Percentiles rank a stretch among this genome's conserved stretches.
Evolutionary conservation across 2,113 vertebrate genomes (phyloP).

Genomic region (Perccottus glenii): DNA sequence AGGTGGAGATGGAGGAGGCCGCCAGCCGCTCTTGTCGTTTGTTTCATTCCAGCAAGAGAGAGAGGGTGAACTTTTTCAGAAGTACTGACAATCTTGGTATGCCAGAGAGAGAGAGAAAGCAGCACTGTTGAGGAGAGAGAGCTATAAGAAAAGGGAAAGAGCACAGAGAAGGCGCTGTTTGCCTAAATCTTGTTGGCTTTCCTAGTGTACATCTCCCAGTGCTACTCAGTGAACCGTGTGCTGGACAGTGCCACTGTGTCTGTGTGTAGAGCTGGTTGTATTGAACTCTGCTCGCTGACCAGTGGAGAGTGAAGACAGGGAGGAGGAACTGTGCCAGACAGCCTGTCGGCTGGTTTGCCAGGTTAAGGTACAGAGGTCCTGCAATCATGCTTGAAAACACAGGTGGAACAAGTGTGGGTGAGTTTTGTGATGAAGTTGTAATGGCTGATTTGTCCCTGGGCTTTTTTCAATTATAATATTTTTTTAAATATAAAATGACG

Average conservation of each 20-base stretch:
- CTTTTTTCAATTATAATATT: background rate
- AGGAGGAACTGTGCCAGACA: conserved; percentile 45
- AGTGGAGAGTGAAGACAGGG: conserved; percentile 61
- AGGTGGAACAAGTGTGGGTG: conserved; percentile 71
- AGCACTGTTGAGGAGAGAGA: conserved; percentile 50
- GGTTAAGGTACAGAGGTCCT: conserved; percentile 43
- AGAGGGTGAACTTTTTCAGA: conserved; percentile 90
- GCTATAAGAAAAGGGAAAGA: conserved; percentile 54
- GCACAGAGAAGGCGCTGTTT: conserved; percentile 59
- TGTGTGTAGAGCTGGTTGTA: conserved; percentile 51
- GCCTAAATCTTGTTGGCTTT: conserved; percentile 63
- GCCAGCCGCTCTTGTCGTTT: conserved; percentile 99
- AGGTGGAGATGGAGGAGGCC: conserved; percentile 78
- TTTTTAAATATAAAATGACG: background rate
- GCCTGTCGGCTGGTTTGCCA: conserved; percentile 58
- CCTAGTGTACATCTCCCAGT: conserved; percentile 64
- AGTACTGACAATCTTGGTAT: conserved; percentile 92
- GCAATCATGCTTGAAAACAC: conserved; percentile 76
- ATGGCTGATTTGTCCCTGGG: background rate
- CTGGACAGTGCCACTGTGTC: conserved; percentile 65
- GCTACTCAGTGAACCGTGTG: conserved; percentile 69
- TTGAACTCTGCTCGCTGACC: conserved; percentile 66
- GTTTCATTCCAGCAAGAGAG: conserved; percentile 91
- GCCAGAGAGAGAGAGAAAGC: conserved; percentile 62
- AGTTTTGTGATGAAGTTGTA: conserved; percentile 44